Percentiles rank a stretch among this genome's conserved stretches.
Evolutionary conservation across 1,140 invertebrate species (phyloP).

Genomic region (Limonius californicus): DNA sequence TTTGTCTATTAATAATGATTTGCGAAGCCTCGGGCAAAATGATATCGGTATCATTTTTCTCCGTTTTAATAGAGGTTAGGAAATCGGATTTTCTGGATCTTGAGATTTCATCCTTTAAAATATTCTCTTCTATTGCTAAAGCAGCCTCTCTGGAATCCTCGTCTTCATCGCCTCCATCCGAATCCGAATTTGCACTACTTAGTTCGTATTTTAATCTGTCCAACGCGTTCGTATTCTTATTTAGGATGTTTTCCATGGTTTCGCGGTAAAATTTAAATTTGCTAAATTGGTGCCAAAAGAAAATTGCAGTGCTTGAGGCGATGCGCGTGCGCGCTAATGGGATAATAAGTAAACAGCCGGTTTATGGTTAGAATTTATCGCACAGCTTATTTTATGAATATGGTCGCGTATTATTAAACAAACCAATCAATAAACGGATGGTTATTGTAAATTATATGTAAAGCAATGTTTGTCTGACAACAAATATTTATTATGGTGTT

Average conservation of each 20-base stretch:
- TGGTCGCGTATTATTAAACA: too few relatives aligned
- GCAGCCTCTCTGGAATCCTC: slow-evolving; percentile 39
- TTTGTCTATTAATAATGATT: slow-evolving; percentile 14
- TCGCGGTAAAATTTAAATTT: too few relatives aligned
- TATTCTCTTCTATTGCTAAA: slow-evolving; percentile 30
- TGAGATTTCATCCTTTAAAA: slow-evolving; percentile 21
- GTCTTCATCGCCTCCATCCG: slow-evolving; percentile 39
- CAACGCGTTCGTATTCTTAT: slow-evolving; percentile 31
- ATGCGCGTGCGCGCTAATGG: too few relatives aligned
- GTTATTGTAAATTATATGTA: too few relatives aligned
- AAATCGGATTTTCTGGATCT: background rate
- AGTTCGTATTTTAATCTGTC: slow-evolving; percentile 40
- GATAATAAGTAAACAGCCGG: too few relatives aligned
- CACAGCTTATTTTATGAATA: too few relatives aligned
- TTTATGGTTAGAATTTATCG: too few relatives aligned
- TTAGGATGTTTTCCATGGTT: slow-evolving; percentile 40
- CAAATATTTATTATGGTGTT: too few relatives aligned
- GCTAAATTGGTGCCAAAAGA: too few relatives aligned
- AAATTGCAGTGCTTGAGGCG: background rate
- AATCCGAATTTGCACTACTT: slow-evolving; percentile 37
- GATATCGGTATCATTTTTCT: slow-evolving; percentile 30
- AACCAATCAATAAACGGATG: too few relatives aligned
- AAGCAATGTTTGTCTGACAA: too few relatives aligned
- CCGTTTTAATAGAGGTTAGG: background rate
- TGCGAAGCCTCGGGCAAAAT: slow-evolving; percentile 41